Percentiles rank a stretch among this genome's conserved stretches.
Conservation (phyloP, 2,797 vertebrate genomes). For the Knipowitschia caucasica region DNA sequence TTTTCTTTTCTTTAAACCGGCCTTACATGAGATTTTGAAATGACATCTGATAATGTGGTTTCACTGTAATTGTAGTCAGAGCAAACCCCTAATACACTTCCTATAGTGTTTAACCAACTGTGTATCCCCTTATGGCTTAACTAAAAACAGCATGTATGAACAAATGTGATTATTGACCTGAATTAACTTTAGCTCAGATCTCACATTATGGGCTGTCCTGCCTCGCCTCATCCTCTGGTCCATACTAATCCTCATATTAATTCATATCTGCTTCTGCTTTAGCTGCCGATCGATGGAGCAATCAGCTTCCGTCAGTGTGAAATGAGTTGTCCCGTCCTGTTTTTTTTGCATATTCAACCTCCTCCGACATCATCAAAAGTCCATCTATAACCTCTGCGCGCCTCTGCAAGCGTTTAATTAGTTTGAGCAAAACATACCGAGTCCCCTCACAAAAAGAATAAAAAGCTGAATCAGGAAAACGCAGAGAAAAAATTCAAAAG, state of each 20-base stretch:
- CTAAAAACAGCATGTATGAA: too few species aligned
- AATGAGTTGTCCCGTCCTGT: conserved; percentile 36
- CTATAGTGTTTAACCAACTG: too few species aligned
- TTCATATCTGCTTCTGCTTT: conserved; percentile 73
- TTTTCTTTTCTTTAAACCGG: too few species aligned
- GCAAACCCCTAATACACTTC: too few species aligned
- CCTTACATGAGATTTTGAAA: too few species aligned
- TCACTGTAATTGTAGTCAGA: too few species aligned
- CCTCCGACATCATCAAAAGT: conserved; percentile 75
- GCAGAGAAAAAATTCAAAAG: conserved; percentile 51
- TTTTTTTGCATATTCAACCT: conserved; percentile 78
- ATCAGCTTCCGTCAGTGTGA: conserved; percentile 65
- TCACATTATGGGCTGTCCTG: neutral
- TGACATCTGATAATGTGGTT: too few species aligned
- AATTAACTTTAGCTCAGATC: too few species aligned
- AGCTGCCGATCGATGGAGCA: conserved; percentile 77
- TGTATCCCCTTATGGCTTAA: too few species aligned
- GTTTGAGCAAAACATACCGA: conserved; percentile 77
- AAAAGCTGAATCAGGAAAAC: conserved; percentile 68
- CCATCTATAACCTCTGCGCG: conserved; percentile 69
- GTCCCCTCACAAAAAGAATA: conserved; percentile 13
- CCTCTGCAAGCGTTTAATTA: conserved; percentile 71
- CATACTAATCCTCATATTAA: conserved; percentile 72
- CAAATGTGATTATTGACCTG: neutral
- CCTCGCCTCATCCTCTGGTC: conserved; percentile 30